phyloP scores from a whole-genome alignment of 2,888 invertebrate species.

The Toxonevra muliebris region DNA sequence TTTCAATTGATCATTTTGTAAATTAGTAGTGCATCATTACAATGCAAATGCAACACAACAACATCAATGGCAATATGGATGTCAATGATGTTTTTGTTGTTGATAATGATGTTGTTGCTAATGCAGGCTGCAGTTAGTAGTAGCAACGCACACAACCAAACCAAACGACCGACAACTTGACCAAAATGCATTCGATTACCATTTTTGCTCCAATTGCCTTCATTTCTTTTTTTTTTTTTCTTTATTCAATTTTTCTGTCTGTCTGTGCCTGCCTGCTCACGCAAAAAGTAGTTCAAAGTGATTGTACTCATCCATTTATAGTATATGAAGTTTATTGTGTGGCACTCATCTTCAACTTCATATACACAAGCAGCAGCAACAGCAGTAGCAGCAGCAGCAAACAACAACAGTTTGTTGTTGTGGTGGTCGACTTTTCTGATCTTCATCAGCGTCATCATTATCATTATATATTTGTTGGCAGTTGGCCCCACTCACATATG shows the following conservation, averaged over 20 bases:
- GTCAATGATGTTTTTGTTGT: constrained; percentile 4
- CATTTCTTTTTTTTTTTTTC: not conserved
- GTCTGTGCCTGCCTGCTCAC: not conserved
- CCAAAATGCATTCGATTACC: constrained; percentile 36
- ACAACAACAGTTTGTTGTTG: too few species aligned
- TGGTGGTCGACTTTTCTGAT: too few species aligned
- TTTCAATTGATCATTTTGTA: too few species aligned
- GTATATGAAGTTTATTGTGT: constrained; percentile 10
- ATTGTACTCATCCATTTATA: constrained; percentile 4
- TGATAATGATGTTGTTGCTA: not conserved
- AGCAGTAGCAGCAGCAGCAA: too few species aligned
- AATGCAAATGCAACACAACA: not conserved
- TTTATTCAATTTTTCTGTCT: not conserved
- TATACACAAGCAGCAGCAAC: too few species aligned
- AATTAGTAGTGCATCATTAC: not conserved
- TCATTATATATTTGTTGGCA: too few species aligned
- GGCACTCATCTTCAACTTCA: constrained; percentile 11
- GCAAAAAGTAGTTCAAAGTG: constrained; percentile 23
- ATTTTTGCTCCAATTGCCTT: not conserved
- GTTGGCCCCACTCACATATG: too few species aligned
- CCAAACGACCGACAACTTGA: constrained; percentile 28
- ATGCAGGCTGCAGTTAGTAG: too few species aligned
- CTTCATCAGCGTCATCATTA: too few species aligned
- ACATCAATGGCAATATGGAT: constrained; percentile 7
- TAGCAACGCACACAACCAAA: not conserved